These are phyloP conservation scores for Lindbergichthys nudifrons DNA, from an alignment of 2,797 vertebrate species.

Conservation along the genomic window DNA sequence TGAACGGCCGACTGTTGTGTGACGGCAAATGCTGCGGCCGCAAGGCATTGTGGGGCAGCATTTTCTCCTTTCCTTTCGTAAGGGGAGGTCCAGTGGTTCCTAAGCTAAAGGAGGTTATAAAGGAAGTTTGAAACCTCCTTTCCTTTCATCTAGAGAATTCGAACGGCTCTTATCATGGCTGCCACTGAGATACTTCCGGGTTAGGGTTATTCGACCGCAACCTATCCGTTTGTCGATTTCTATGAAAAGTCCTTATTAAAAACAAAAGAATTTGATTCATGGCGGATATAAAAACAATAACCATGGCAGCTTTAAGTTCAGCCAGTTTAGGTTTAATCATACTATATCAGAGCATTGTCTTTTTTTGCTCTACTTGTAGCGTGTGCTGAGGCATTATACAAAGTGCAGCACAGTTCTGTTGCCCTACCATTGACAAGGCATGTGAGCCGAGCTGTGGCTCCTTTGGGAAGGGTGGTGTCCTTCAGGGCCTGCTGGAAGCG, in stretches of 20 bases:
- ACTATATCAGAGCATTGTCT: neutral
- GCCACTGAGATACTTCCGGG: too few relatives aligned
- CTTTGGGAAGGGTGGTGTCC: conserved; percentile 73
- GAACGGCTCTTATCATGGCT: too few relatives aligned
- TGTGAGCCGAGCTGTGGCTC: conserved; percentile 72
- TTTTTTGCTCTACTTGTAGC: neutral
- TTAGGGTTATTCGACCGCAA: too few relatives aligned
- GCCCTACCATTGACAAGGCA: conserved; percentile 82
- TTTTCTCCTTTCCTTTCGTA: too few relatives aligned
- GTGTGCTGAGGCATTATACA: neutral
- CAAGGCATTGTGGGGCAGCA: too few relatives aligned
- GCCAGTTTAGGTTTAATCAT: neutral
- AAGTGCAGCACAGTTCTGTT: conserved; percentile 24
- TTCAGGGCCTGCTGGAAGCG: conserved; percentile 69
- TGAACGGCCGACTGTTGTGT: too few relatives aligned
- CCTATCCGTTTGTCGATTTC: neutral
- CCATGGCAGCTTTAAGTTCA: neutral
- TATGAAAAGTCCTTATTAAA: neutral
- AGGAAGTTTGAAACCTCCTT: too few relatives aligned
- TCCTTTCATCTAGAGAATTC: too few relatives aligned
- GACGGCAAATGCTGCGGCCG: too few relatives aligned
- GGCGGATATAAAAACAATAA: neutral
- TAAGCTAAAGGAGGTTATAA: too few relatives aligned
- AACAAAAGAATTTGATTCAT: neutral
- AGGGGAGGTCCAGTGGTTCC: too few relatives aligned